phyloP scores from a whole-genome alignment of 2,113 vertebrate genomes.

The Mungos mungo region DNA sequence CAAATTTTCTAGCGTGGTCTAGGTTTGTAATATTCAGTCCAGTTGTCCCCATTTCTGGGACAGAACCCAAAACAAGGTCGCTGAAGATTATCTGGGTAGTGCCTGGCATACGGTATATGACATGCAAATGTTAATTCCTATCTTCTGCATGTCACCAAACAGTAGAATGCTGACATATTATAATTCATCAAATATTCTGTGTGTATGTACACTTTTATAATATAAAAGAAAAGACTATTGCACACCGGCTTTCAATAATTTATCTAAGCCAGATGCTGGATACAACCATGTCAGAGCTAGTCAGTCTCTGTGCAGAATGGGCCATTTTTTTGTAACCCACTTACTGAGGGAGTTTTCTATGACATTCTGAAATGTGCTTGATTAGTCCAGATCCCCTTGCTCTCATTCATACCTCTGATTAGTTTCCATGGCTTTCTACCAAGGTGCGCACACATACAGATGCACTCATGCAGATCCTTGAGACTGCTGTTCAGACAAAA shows the following conservation, averaged over 20 bases:
- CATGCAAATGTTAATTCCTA: not conserved
- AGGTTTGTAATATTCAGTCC: not conserved
- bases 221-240: not conserved
- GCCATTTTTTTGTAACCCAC: fast-evolving
- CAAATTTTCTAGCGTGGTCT: not conserved
- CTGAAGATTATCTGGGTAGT: not conserved
- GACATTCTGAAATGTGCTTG: not conserved
- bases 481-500: not conserved
- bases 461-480: not conserved
- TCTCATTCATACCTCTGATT: not conserved
- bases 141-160: not conserved
- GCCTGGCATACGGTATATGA: not conserved
- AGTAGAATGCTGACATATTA: not conserved
- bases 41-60: not conserved
- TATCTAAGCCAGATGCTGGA: not conserved
- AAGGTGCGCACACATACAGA: not conserved
- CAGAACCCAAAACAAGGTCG: not conserved
- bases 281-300: not conserved
- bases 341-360: not conserved
- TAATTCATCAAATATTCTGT: not conserved
- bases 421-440: not conserved
- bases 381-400: not conserved
- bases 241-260: not conserved
- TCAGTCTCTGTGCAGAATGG: not conserved
- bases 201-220: not conserved